Evolutionary conservation across 2,888 invertebrate genomes (phyloP).

Genomic region (Tipula lateralis): DNA sequence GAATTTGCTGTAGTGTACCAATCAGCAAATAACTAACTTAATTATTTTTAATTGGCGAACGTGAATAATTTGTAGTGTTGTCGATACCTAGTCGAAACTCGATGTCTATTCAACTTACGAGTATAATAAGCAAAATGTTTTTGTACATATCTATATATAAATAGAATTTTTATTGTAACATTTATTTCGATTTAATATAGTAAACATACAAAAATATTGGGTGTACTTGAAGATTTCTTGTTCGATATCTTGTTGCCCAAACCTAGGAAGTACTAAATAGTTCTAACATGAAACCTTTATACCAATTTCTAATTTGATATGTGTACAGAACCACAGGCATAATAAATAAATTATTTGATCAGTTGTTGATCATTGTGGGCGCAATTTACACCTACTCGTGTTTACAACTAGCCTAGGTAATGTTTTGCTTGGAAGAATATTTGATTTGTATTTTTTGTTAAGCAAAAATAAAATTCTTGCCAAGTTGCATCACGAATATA

Average conservation of each 20-base stretch:
- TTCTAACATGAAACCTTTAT: background rate
- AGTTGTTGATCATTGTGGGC: background rate
- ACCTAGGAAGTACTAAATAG: background rate
- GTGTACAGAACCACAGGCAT: background rate
- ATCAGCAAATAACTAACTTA: background rate
- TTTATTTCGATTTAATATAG: background rate
- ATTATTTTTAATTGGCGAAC: background rate
- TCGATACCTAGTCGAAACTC: background rate
- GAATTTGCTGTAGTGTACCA: too few species aligned
- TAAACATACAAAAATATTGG: background rate
- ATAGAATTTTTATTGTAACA: background rate
- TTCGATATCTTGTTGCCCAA: too few species aligned
- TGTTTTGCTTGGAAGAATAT: background rate
- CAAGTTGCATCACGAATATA: background rate
- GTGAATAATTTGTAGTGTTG: background rate
- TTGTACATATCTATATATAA: background rate
- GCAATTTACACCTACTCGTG: background rate
- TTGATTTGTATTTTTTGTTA: background rate
- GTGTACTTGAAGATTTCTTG: background rate
- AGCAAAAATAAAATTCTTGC: background rate
- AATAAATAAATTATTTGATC: background rate
- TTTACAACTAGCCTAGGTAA: background rate
- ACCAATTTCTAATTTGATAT: background rate
- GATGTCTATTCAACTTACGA: background rate
- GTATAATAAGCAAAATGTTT: background rate